Evolutionary conservation across 2,888 invertebrate genomes (phyloP).

Genomic region (Lasioglossum vierecki): DNA sequence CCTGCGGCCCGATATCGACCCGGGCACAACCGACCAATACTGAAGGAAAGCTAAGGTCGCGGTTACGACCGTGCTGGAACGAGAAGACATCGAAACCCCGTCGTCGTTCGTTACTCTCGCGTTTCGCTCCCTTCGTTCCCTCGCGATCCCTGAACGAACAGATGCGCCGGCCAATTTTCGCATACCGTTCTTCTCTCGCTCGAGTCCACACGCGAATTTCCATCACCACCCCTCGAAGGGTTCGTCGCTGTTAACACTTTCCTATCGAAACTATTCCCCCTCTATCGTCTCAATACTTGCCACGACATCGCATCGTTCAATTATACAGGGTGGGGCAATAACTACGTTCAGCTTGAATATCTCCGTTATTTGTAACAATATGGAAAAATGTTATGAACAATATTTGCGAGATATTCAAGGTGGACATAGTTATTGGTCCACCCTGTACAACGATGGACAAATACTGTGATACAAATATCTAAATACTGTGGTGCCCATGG

Average conservation of each 20-base stretch:
- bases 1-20: constrained; percentile 76
- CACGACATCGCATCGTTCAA: too few relatives aligned
- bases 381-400: too few relatives aligned
- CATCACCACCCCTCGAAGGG: not conserved
- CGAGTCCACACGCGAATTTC: not conserved
- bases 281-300: too few relatives aligned
- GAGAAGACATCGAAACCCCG: constrained; percentile 34
- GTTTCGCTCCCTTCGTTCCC: not conserved
- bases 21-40: constrained; percentile 72
- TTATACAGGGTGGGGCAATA: too few relatives aligned
- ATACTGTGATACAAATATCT: too few relatives aligned
- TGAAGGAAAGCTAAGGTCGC: constrained; percentile 72
- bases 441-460: too few relatives aligned
- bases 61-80: constrained; percentile 67
- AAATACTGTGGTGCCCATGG: too few relatives aligned
- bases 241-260: not conserved
- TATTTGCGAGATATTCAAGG: too few relatives aligned
- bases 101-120: not conserved
- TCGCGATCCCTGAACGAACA: not conserved
- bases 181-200: not conserved
- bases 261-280: not conserved
- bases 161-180: not conserved
- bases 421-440: too few relatives aligned
- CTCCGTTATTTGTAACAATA: too few relatives aligned
- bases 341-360: too few relatives aligned